phyloP scores from a whole-genome alignment of 30 jellyfish, hydroid and myxozoan genomes.

The Aurelia sp. region DNA sequence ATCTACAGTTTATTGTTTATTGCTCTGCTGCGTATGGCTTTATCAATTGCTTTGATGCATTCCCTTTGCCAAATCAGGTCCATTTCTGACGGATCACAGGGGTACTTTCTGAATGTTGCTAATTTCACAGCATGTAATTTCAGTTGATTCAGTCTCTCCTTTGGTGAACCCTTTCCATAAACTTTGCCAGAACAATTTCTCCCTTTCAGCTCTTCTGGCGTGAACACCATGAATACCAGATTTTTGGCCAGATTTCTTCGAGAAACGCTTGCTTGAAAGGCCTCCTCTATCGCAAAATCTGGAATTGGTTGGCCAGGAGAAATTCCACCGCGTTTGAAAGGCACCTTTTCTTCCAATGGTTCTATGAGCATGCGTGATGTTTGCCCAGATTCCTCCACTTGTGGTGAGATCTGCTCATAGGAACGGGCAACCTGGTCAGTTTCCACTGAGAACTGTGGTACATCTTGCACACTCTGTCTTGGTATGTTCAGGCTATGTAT shows the following conservation, averaged over 20 bases:
- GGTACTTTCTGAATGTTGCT: conserved; percentile 61
- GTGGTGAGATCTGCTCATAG: conserved; percentile 55
- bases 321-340: conserved; percentile 34
- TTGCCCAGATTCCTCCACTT: conserved; percentile 29
- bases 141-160: conserved; percentile 48
- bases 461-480: conserved; percentile 37
- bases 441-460: conserved; percentile 31
- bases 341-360: conserved; percentile 14
- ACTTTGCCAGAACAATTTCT: conserved; percentile 74
- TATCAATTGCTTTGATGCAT: conserved; percentile 69
- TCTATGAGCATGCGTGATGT: conserved; percentile 34
- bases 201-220: conserved; percentile 62
- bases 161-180: conserved; percentile 51
- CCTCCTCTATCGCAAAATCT: conserved; percentile 38
- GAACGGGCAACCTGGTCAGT: conserved; percentile 52
- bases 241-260: conserved; percentile 70
- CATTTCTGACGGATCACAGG: conserved; percentile 62
- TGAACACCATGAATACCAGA: conserved; percentile 48
- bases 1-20: conserved; percentile 20
- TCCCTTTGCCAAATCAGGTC: conserved; percentile 71
- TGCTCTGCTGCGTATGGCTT: conserved; percentile 68
- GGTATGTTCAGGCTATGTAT: conserved; percentile 50
- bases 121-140: conserved; percentile 44
- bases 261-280: conserved; percentile 35
- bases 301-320: conserved; percentile 58